Percentiles rank a stretch among this genome's conserved stretches.
phyloP scores from a whole-genome alignment of 2,888 invertebrate genomes.

The Plebejus anna region DNA sequence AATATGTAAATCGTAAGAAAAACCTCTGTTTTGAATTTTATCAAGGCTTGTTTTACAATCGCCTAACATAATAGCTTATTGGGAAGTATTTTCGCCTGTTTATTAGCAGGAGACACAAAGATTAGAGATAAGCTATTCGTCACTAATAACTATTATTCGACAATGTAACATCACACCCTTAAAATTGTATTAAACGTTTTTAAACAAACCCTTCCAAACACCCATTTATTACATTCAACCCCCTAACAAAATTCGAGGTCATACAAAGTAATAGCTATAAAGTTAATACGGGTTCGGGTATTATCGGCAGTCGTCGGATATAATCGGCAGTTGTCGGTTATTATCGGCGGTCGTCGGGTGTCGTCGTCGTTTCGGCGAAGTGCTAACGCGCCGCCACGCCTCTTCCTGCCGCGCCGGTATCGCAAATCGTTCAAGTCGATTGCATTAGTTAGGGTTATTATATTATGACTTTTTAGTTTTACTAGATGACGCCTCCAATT shows the following conservation, averaged over 20 bases:
- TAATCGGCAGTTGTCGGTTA: neutral
- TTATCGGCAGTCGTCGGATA: slow-evolving; percentile 13
- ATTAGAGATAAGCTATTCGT: neutral
- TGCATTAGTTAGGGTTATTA: neutral
- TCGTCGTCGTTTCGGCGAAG: slow-evolving; percentile 45
- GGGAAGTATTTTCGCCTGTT: too few relatives aligned
- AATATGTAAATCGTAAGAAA: too few relatives aligned
- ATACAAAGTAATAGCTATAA: slow-evolving; percentile 22
- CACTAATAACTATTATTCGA: too few relatives aligned
- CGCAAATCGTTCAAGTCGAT: slow-evolving; percentile 26
- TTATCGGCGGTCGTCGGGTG: slow-evolving; percentile 22
- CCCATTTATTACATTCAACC: neutral
- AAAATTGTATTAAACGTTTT: too few relatives aligned
- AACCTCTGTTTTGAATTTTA: too few relatives aligned
- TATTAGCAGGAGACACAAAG: too few relatives aligned
- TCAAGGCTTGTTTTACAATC: too few relatives aligned
- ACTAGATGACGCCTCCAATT: neutral
- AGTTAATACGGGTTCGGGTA: slow-evolving; percentile 10
- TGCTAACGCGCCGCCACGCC: slow-evolving; percentile 67
- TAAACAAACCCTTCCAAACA: neutral
- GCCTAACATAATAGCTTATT: too few relatives aligned
- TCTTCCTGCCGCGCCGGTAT: slow-evolving; percentile 55
- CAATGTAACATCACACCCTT: too few relatives aligned
- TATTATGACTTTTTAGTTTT: neutral
- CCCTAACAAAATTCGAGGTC: slow-evolving; percentile 8